phyloP scores from a whole-genome alignment of 2,797 vertebrate genomes.

The Eleutherodactylus coqui region DNA sequence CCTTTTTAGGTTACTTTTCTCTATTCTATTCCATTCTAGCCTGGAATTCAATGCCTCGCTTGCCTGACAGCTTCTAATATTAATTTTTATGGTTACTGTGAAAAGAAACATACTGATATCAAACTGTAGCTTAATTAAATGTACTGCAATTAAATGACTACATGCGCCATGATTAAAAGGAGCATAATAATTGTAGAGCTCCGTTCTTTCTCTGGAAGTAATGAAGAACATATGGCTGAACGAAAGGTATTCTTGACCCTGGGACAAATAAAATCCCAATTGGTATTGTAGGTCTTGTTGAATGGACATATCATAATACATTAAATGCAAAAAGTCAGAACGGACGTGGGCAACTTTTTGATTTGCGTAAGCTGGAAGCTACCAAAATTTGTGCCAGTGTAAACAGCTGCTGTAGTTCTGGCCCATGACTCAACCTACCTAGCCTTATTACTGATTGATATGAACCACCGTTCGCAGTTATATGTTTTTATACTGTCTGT shows the following conservation, averaged over 20 bases:
- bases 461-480: neutral
- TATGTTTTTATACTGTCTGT: neutral
- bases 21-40: neutral
- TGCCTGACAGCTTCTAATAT: constrained; percentile 14
- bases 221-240: constrained; percentile 21
- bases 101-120: constrained; percentile 22
- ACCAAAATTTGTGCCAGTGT: constrained; percentile 3
- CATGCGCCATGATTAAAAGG: constrained; percentile 21
- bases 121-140: constrained; percentile 22
- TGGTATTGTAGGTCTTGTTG: neutral
- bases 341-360: neutral
- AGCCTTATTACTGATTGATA: neutral
- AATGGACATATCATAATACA: neutral
- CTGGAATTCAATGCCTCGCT: neutral
- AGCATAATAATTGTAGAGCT: neutral
- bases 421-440: neutral
- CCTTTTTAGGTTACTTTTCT: neutral
- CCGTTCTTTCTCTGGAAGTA: neutral
- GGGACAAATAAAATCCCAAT: neutral
- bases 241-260: constrained; percentile 3
- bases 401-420: neutral
- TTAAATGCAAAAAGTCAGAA: neutral
- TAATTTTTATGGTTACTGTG: constrained; percentile 12
- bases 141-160: constrained; percentile 7
- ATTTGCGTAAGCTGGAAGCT: neutral